Evolutionary conservation across 2,888 invertebrate species (phyloP).

Genomic region (Helleia helle): DNA sequence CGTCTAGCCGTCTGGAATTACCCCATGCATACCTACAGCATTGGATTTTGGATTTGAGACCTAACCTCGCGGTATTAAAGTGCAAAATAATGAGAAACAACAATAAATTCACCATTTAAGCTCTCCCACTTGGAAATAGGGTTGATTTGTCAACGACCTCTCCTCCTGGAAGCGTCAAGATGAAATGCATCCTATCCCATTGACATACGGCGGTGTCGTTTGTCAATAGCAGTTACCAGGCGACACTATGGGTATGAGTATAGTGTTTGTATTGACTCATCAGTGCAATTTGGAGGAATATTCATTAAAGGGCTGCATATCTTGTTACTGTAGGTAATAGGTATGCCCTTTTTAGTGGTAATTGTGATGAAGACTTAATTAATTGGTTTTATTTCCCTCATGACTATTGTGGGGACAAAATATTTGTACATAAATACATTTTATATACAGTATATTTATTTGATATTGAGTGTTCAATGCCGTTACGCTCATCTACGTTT

Average conservation of each 20-base stretch:
- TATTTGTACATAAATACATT: no score
- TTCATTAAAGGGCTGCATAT: slow-evolving; percentile 7
- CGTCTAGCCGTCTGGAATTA: slow-evolving; percentile 30
- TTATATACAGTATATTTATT: no score
- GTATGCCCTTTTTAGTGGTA: slow-evolving; percentile 3
- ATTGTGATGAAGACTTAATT: background rate
- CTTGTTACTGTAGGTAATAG: slow-evolving; percentile 5
- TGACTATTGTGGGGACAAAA: no score
- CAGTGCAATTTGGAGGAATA: slow-evolving; percentile 18
- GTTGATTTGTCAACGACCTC: slow-evolving; percentile 13
- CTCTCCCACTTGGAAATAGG: slow-evolving; percentile 13
- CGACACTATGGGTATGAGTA: slow-evolving; percentile 16
- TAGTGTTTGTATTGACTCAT: slow-evolving; percentile 17
- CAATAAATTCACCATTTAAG: slow-evolving; percentile 8
- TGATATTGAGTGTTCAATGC: no score
- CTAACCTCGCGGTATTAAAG: slow-evolving; percentile 16
- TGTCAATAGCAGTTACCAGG: slow-evolving; percentile 18
- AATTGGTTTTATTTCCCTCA: no score
- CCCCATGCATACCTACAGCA: slow-evolving; percentile 20
- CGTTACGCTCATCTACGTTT: no score
- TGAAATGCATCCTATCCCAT: slow-evolving; percentile 13
- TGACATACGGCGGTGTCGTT: slow-evolving; percentile 9
- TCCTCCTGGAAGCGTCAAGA: background rate
- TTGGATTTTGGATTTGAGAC: slow-evolving; percentile 12
- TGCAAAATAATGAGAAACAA: slow-evolving; percentile 15